Conservation (phyloP, 2,888 invertebrate species). For the Conops quadrifasciatus region DNA sequence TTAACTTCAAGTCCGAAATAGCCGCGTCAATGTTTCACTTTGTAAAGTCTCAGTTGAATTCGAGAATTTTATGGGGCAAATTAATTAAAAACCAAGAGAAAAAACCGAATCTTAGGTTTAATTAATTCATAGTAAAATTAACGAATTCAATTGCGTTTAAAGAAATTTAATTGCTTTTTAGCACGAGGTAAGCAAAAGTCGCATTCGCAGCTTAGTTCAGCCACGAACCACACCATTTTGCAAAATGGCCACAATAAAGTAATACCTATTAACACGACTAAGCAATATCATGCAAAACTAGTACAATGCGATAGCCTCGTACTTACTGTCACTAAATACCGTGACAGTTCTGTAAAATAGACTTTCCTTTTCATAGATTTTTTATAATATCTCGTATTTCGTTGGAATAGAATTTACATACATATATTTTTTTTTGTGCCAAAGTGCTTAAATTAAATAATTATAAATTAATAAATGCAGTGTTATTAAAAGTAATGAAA, state of each 20-base stretch:
- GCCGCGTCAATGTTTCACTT: conserved; percentile 63
- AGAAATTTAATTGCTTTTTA: conserved; percentile 11
- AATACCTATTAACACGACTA: not conserved
- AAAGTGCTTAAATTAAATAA: not conserved
- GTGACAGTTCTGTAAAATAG: conserved; percentile 32
- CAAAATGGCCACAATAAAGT: conserved; percentile 5
- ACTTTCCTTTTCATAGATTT: not conserved
- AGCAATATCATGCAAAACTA: not conserved
- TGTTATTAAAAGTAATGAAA: not conserved
- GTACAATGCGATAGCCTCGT: not conserved
- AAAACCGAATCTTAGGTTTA: too few relatives aligned
- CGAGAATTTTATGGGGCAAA: conserved; percentile 13
- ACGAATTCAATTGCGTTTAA: conserved; percentile 34
- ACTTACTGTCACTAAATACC: conserved; percentile 40
- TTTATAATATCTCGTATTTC: not conserved
- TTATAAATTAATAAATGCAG: not conserved
- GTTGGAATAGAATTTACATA: not conserved
- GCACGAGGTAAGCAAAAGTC: conserved; percentile 9
- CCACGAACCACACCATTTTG: conserved; percentile 12
- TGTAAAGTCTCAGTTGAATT: conserved; percentile 42
- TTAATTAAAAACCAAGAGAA: too few relatives aligned
- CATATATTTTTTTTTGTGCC: not conserved
- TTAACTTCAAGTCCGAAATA: conserved; percentile 63
- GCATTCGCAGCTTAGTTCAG: not conserved
- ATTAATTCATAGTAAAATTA: conserved; percentile 36